Conservation (phyloP, 2,797 vertebrate genomes). For the Bradypodion pumilum region DNA sequence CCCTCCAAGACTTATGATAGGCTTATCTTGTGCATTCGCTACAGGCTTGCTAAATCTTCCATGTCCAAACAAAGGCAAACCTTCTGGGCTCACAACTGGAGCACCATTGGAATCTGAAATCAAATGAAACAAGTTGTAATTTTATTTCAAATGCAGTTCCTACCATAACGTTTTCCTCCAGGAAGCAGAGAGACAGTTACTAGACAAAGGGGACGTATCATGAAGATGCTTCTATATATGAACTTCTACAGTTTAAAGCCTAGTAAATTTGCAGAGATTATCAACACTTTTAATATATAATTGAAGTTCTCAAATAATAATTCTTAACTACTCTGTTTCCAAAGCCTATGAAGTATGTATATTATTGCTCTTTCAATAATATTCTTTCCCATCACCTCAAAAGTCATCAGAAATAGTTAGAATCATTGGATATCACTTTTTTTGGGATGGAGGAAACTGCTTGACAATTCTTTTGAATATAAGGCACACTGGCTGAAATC, state of each 20-base stretch:
- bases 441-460: too few species aligned
- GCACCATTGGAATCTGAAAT: conserved; percentile 88
- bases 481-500: not conserved
- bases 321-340: not conserved
- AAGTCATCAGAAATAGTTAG: not conserved
- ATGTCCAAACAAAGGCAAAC: conserved; percentile 92
- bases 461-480: conserved; percentile 26
- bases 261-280: too few species aligned
- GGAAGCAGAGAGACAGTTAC: not conserved
- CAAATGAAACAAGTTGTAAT: conserved; percentile 24
- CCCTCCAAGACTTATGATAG: conserved; percentile 90
- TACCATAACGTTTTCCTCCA: not conserved
- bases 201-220: not conserved
- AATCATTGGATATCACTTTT: not conserved
- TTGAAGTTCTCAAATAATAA: conserved; percentile 7
- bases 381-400: not conserved
- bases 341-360: not conserved
- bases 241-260: too few species aligned
- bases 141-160: conserved; percentile 14
- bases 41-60: conserved; percentile 90
- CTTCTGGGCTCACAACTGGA: conserved; percentile 90
- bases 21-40: conserved; percentile 90
- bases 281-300: not conserved
- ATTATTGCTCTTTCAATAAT: not conserved
- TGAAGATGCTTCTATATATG: conserved; percentile 19